These are phyloP conservation scores for Merluccius polli DNA, from an alignment of 2,797 vertebrate species.

Conservation along the genomic window DNA sequence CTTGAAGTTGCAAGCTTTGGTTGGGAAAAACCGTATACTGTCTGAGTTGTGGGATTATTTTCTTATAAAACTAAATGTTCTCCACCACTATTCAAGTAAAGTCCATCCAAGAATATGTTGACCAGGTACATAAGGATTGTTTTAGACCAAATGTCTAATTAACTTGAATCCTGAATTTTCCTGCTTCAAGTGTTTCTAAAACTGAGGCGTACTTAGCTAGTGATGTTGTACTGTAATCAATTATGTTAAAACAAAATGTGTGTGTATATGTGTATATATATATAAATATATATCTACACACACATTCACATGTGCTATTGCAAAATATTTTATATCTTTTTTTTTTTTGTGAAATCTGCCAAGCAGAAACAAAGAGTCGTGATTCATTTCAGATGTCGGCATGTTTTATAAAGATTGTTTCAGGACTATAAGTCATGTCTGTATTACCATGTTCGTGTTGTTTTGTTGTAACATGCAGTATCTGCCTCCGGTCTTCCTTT, in stretches of 20 bases:
- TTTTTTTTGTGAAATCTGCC: conserved; percentile 74
- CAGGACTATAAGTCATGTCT: conserved; percentile 43
- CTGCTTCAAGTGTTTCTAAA: conserved; percentile 57
- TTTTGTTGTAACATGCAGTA: conserved; percentile 27
- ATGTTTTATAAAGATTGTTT: conserved; percentile 60
- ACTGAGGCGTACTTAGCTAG: conserved; percentile 39
- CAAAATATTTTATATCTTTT: conserved; percentile 80
- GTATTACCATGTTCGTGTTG: conserved; percentile 13
- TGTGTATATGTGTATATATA: not conserved
- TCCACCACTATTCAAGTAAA: not conserved
- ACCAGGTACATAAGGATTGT: conserved; percentile 16
- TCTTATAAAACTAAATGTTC: not conserved
- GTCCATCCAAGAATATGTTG: conserved; percentile 1
- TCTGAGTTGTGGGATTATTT: not conserved
- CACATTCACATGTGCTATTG: conserved; percentile 25
- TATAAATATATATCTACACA: not conserved
- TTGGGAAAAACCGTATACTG: conserved; percentile 2
- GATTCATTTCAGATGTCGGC: conserved; percentile 40
- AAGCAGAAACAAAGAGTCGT: conserved; percentile 85
- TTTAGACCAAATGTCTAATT: conserved; percentile 24
- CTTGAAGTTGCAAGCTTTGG: not conserved
- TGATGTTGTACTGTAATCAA: conserved; percentile 43
- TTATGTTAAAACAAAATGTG: conserved; percentile 52
- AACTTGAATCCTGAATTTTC: conserved; percentile 27
- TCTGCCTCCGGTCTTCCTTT: conserved; percentile 46